phyloP scores from a whole-genome alignment of 2,797 vertebrate species.

The Lepus oiostolus region DNA sequence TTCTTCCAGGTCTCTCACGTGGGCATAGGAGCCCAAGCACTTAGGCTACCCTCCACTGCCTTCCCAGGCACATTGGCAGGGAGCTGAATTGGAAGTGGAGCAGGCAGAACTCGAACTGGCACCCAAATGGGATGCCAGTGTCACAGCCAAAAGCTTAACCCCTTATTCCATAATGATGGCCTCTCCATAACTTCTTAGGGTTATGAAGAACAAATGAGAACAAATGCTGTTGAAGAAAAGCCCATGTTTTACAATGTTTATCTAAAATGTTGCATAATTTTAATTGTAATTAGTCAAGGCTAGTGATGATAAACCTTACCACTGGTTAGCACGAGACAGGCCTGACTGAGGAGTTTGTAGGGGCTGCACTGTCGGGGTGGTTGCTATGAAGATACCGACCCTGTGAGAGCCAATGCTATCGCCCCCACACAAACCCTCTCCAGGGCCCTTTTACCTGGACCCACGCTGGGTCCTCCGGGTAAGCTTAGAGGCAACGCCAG shows the following conservation, averaged over 20 bases:
- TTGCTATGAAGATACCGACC: constrained; percentile 6
- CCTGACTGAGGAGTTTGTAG: neutral
- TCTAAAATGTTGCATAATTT: neutral
- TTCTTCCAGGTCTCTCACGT: too few species aligned
- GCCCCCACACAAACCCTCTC: neutral
- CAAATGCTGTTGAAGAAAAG: neutral
- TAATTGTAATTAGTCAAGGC: neutral
- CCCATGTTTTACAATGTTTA: neutral
- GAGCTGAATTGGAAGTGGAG: too few species aligned
- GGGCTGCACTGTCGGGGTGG: neutral
- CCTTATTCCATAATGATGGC: too few species aligned
- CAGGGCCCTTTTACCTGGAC: neutral
- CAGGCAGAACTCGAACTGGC: too few species aligned
- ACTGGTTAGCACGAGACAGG: neutral
- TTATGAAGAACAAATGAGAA: constrained; percentile 19
- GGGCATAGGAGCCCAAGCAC: too few species aligned
- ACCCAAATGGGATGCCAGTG: too few species aligned
- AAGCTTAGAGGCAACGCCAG: neutral
- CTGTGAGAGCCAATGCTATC: neutral
- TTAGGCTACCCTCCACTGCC: too few species aligned
- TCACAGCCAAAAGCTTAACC: too few species aligned
- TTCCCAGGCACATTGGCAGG: too few species aligned
- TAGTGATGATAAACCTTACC: neutral
- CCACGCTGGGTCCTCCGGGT: neutral
- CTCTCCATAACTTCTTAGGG: neutral